phyloP scores from a whole-genome alignment of 2,888 invertebrate genomes.

The Synanthedon vespiformis region DNA sequence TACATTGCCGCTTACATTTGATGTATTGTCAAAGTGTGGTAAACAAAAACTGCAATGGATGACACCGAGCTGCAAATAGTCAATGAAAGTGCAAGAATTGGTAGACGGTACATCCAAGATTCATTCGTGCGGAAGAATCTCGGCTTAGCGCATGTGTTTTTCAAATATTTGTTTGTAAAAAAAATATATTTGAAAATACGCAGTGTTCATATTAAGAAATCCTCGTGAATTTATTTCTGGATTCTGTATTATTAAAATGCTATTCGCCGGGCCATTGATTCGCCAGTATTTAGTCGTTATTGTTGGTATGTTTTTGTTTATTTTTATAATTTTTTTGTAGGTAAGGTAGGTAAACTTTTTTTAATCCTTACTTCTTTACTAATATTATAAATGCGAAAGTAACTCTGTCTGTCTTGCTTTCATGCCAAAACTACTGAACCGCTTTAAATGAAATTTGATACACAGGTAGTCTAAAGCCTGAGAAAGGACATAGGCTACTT shows the following conservation, averaged over 20 bases:
- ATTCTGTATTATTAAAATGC: slow-evolving; percentile 3
- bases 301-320: slow-evolving; percentile 13
- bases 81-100: background rate
- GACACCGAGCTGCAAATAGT: background rate
- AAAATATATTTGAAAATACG: background rate
- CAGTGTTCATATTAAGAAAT: too few relatives aligned
- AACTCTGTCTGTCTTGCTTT: too few relatives aligned
- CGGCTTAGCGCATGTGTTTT: background rate
- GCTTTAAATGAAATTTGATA: too few relatives aligned
- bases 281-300: slow-evolving; percentile 24
- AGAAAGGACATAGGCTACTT: too few relatives aligned
- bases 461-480: too few relatives aligned
- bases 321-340: too few relatives aligned
- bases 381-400: too few relatives aligned
- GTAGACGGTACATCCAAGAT: background rate
- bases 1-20: background rate
- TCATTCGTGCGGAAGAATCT: background rate
- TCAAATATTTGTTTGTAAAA: background rate
- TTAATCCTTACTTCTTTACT: too few relatives aligned
- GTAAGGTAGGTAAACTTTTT: too few relatives aligned
- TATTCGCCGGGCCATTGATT: slow-evolving; percentile 12
- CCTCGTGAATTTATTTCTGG: background rate
- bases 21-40: background rate
- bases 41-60: background rate
- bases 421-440: too few relatives aligned